Percentiles rank a stretch among this genome's conserved stretches.
phyloP scores from a whole-genome alignment of 2,888 invertebrate species.

The Odontocolon sp. region DNA sequence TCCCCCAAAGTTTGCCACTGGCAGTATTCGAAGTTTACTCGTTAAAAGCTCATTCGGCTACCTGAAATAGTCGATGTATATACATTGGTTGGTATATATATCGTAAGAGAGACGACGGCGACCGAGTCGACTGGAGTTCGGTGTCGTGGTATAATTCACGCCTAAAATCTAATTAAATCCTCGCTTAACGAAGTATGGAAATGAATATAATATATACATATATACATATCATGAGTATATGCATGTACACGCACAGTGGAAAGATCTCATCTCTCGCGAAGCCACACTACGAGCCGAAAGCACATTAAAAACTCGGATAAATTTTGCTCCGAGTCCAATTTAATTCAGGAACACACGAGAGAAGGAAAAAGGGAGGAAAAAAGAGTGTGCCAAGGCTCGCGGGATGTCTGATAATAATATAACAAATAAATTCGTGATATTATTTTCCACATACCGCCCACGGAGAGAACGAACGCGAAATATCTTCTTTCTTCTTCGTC shows the following conservation, averaged over 20 bases:
- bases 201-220: conserved; percentile 58
- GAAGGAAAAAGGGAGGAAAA: conserved; percentile 22
- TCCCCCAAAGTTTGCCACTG: background rate
- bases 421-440: conserved; percentile 65
- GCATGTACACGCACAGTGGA: conserved; percentile 25
- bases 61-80: conserved; percentile 3
- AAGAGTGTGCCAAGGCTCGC: conserved; percentile 17
- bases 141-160: conserved; percentile 43
- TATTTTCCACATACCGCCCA: conserved; percentile 59
- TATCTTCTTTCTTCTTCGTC: conserved; percentile 31
- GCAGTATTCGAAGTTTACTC: conserved; percentile 55
- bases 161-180: conserved; percentile 45
- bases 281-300: conserved; percentile 11
- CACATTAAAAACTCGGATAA: conserved; percentile 59
- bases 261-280: conserved; percentile 42
- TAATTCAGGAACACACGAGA: conserved; percentile 54
- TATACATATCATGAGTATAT: conserved; percentile 33
- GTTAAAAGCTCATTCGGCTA: conserved; percentile 42
- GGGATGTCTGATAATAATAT: conserved; percentile 58
- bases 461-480: conserved; percentile 43
- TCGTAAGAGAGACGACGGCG: background rate
- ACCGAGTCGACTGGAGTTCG: background rate
- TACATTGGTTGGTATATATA: conserved; percentile 3
- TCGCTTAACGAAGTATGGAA: conserved; percentile 54
- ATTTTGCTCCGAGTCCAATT: conserved; percentile 60